Percentiles rank a stretch among this genome's conserved stretches.
Conservation (phyloP, 1,140 invertebrate genomes). For the Melanaphis sacchari region DNA sequence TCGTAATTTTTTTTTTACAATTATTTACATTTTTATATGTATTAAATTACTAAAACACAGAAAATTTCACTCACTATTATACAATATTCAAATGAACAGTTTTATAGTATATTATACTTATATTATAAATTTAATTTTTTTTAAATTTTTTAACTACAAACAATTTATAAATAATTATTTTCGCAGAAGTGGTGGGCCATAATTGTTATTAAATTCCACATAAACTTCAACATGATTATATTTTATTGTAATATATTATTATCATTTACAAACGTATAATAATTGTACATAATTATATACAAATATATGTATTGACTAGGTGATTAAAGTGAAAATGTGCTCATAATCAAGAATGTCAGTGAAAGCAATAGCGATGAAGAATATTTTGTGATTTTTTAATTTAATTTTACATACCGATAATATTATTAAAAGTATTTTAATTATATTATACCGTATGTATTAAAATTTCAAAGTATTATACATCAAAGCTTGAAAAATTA, state of each 20-base stretch:
- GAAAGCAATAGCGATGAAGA: neutral
- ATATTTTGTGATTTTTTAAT: neutral
- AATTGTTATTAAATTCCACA: slow-evolving; percentile 17
- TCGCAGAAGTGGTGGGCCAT: slow-evolving; percentile 28
- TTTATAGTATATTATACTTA: neutral
- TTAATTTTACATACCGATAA: neutral
- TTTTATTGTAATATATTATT: neutral
- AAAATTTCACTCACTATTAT: neutral
- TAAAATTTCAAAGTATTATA: neutral
- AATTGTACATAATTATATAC: neutral
- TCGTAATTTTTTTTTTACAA: neutral
- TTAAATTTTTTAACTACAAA: neutral
- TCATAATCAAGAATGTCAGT: neutral
- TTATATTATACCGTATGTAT: neutral
- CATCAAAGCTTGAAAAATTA: neutral
- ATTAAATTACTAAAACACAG: neutral
- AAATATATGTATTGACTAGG: neutral
- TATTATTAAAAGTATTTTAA: neutral
- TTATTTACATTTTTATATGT: neutral
- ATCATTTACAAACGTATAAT: neutral
- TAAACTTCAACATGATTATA: slow-evolving; percentile 29
- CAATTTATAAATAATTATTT: neutral
- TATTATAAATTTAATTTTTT: neutral
- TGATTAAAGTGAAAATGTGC: slow-evolving; percentile 33
- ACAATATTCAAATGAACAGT: neutral